phyloP scores from a whole-genome alignment of 2,888 invertebrate species.

The Lasioglossum vierecki region DNA sequence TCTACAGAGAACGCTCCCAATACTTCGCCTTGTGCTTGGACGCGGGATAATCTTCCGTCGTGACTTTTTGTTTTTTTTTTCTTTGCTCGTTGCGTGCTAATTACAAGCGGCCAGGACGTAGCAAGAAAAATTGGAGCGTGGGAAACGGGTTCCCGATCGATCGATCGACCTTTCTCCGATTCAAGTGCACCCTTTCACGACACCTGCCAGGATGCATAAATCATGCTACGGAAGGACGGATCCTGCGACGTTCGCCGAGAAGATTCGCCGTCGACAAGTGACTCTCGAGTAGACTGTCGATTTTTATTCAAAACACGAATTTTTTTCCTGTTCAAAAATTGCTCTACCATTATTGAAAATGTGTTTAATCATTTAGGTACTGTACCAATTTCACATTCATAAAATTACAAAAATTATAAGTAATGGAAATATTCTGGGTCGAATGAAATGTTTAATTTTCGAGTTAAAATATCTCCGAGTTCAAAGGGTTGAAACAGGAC shows the following conservation, averaged over 20 bases:
- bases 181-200: neutral
- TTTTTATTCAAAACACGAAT: neutral
- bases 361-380: too few species aligned
- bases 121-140: slow-evolving; percentile 57
- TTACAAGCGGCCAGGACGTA: slow-evolving; percentile 24
- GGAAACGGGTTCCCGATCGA: slow-evolving; percentile 46
- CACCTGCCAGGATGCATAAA: neutral
- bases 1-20: slow-evolving; percentile 12
- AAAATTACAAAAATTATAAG: too few species aligned
- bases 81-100: slow-evolving; percentile 36
- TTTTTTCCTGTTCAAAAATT: too few species aligned
- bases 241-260: neutral
- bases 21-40: slow-evolving; percentile 47
- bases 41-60: slow-evolving; percentile 37
- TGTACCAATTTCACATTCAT: too few species aligned
- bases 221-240: neutral
- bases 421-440: too few species aligned
- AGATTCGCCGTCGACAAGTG: neutral
- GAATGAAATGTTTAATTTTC: too few species aligned
- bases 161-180: slow-evolving; percentile 28
- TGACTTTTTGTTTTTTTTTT: neutral
- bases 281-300: neutral
- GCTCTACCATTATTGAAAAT: too few species aligned
- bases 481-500: too few species aligned
- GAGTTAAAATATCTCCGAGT: too few species aligned